Evolutionary conservation across 2,888 invertebrate species (phyloP), one percentile per base, ranked within the genome.

Genomic region (Choristoneura rosaceana): DNA sequence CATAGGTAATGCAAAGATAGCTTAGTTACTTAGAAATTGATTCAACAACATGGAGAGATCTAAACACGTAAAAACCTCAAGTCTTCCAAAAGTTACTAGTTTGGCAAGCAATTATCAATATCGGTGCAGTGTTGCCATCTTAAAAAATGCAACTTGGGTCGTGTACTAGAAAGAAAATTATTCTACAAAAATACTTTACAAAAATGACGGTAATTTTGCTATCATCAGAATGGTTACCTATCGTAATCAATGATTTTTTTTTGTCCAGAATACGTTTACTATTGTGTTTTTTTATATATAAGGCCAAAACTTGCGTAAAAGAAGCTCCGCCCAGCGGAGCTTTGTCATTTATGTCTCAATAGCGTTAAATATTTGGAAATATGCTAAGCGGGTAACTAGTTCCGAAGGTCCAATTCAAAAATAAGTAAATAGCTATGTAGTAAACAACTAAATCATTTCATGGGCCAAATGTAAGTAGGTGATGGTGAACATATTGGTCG

Each of bases 111-210:
- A 63, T 58, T 62, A 67, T 67, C n/a, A 17, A 15, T 55, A 62
- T 50, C 55, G 9, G 62, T 62, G 67, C 67, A 45, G 60, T 47
- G 62, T 41, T 61, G 52, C 71, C 60, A 55, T 71, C 17, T 43
- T 71, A 71, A 70, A 73, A 76, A 77, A 77, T 78, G 78, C 70
- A 76, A 75, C 75, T 75, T 71, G 68, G 71, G 64, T 70, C 55
- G 70, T 74, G 75, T 71, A 74, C 76, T 70, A 76, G 10, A 61
- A 60, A 50, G 33, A 61, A 67, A 67, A 33, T 10, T 25, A 12
- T 25, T 25, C 47, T 47, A 64, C 43, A 47, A 55, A 55, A 55
- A 25, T 70, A 63, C 45, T 38, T 64, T 58, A 63, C 45, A 47
- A 58, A 34, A n/a, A 63, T 41, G 45, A 55, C 69, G 69, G 63